A percentile compares a stretch with the other conserved stretches of the same genome.
Evolutionary conservation across 2,113 vertebrate genomes (phyloP).

Genomic region (Lutjanus erythropterus): DNA sequence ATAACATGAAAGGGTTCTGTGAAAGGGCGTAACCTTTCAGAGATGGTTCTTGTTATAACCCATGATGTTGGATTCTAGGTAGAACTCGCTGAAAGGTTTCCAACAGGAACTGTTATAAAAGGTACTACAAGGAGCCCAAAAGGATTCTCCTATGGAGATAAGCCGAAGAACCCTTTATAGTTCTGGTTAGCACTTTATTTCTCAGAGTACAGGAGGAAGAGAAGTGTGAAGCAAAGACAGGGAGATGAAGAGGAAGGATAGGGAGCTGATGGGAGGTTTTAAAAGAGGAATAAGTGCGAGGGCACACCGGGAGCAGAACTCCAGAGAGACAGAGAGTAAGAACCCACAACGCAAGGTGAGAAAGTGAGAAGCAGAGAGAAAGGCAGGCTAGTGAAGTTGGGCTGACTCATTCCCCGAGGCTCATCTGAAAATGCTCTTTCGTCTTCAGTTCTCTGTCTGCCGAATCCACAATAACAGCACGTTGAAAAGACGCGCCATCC

Average conservation of each 20-base stretch:
- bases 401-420: constrained; percentile 64
- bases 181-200: too few species aligned
- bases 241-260: background rate
- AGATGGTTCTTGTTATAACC: too few species aligned
- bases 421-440: constrained; percentile 57
- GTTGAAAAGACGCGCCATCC: constrained; percentile 3
- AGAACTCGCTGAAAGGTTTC: too few species aligned
- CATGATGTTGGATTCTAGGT: too few species aligned
- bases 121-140: too few species aligned
- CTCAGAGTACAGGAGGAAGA: too few species aligned
- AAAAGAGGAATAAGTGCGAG: constrained; percentile 30
- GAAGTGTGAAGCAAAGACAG: background rate
- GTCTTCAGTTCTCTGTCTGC: constrained; percentile 50
- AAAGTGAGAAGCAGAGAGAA: constrained; percentile 30
- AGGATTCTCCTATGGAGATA: too few species aligned
- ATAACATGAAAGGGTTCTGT: too few species aligned
- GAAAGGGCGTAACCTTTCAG: too few species aligned
- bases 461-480: constrained; percentile 40
- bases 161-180: too few species aligned
- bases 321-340: constrained; percentile 28
- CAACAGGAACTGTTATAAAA: too few species aligned
- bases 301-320: constrained; percentile 27
- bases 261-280: constrained; percentile 19
- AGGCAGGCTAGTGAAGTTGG: constrained; percentile 40
- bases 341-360: constrained; percentile 43